Percentiles rank a stretch among this genome's conserved stretches.
Conservation (phyloP, 2,888 invertebrate genomes). For the Ornithoptera alexandrae region DNA sequence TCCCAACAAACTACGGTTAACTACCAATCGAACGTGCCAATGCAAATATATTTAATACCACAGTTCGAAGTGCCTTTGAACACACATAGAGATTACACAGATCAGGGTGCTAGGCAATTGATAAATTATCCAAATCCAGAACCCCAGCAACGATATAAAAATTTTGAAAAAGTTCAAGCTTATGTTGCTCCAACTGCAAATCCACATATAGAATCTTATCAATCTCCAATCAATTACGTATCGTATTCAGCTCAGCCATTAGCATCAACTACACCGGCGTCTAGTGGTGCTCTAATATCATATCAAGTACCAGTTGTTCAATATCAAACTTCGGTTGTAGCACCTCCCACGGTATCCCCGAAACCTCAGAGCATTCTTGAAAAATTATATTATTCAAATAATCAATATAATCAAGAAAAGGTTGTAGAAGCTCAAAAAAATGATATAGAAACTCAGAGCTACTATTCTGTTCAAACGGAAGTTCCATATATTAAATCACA, state of each 20-base stretch:
- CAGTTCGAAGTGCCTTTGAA: slow-evolving; percentile 56
- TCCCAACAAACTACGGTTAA: slow-evolving; percentile 65
- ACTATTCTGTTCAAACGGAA: slow-evolving; percentile 53
- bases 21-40: slow-evolving; percentile 70
- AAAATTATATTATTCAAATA: slow-evolving; percentile 54
- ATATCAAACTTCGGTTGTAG: slow-evolving; percentile 50
- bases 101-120: slow-evolving; percentile 40
- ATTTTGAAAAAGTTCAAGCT: slow-evolving; percentile 59
- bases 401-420: slow-evolving; percentile 53
- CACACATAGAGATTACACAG: slow-evolving; percentile 41
- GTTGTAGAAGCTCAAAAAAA: slow-evolving; percentile 53
- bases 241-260: slow-evolving; percentile 58
- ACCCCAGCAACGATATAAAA: slow-evolving; percentile 52
- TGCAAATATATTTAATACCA: slow-evolving; percentile 73
- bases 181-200: slow-evolving; percentile 56
- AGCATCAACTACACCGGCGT: slow-evolving; percentile 46
- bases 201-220: slow-evolving; percentile 53
- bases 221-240: slow-evolving; percentile 53
- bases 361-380: slow-evolving; percentile 35
- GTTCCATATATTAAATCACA: slow-evolving; percentile 45
- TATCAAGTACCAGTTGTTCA: slow-evolving; percentile 61
- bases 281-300: slow-evolving; percentile 51
- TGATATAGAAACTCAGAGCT: slow-evolving; percentile 50
- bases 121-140: slow-evolving; percentile 49
- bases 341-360: slow-evolving; percentile 40